Evolutionary conservation across 2,113 vertebrate species (phyloP).

Genomic region (Rynchops niger): DNA sequence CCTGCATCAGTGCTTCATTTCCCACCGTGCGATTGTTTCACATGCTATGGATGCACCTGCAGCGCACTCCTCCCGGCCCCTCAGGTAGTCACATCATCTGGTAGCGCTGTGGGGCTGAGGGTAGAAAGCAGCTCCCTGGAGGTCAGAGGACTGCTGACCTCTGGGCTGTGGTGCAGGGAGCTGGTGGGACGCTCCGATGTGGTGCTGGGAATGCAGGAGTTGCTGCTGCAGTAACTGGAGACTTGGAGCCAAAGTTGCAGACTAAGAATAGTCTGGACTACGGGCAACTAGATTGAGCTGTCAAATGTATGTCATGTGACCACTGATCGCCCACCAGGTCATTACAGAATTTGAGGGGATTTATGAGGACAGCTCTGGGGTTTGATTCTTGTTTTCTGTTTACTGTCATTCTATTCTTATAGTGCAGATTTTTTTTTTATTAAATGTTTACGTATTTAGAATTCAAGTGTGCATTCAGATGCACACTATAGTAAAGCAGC

Average conservation of each 20-base stretch:
- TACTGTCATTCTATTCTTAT: not conserved
- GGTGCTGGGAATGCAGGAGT: not conserved
- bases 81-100: not conserved
- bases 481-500: not conserved
- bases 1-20: not conserved
- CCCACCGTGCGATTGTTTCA: fast-evolving
- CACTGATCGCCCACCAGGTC: fast-evolving
- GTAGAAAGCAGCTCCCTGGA: not conserved
- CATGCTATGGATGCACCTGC: not conserved
- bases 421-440: not conserved
- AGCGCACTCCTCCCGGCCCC: not conserved
- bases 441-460: not conserved
- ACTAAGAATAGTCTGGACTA: not conserved
- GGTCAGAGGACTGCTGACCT: not conserved
- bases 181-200: fast-evolving
- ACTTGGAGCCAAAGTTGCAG: not conserved
- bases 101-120: not conserved
- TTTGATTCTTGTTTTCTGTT: not conserved
- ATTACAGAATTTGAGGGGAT: not conserved
- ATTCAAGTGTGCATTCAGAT: not conserved
- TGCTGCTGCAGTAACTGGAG: not conserved
- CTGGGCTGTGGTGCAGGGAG: not conserved
- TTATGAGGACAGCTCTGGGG: not conserved
- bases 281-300: not conserved
- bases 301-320: not conserved